Evolutionary conservation across 2,888 invertebrate genomes (phyloP), one percentile per base, ranked within the genome.

Genomic region (Deilephila elpenor): DNA sequence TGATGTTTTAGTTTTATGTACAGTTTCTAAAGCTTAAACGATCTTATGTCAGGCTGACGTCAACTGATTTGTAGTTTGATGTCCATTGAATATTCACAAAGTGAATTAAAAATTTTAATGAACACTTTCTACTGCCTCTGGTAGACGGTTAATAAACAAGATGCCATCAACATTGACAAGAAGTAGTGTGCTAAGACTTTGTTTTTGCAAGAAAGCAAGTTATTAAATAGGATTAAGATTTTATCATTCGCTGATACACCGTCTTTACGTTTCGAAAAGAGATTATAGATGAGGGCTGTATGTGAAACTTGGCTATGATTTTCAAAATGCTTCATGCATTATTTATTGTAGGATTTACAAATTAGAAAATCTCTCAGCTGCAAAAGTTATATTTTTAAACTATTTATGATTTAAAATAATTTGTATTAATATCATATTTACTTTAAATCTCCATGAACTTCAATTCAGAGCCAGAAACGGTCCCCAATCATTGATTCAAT

Each of bases 41-140:
- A 25, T 67, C 25, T 51, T 51, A 67, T 51, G 25, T 51, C 25
- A 64, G 44, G n/a, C 64, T 20, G 44, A 67, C 44, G 67, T 51
- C 19, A 6, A 20, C 5, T 44, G 20, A 56, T 56, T 56, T 56
- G n/a, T 51, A n/a, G 56, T 51, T 51, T 62, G n/a, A 67, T 67
- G 67, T 51, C 44, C 25, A 51, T 51, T 67, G 67, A 67, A 67
- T 67, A 67, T 44, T 67, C 67, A 67, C 67, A 67, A 20, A 25
- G 51, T 29, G 51, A 67, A 67, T 67, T 67, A 51, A 67, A 20
- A 67, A 17, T 67, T 51, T 67, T 67, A 67, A 67, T 67, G 44
- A 44, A 2, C 25, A 51, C 67, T 67, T 67, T 67, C 67, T 67
- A 64, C 67, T 17, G 67, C 25, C 67, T 25, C 67, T 51, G 37